phyloP scores from a whole-genome alignment of 1,140 invertebrate species.

The Calephelis virginiensis region DNA sequence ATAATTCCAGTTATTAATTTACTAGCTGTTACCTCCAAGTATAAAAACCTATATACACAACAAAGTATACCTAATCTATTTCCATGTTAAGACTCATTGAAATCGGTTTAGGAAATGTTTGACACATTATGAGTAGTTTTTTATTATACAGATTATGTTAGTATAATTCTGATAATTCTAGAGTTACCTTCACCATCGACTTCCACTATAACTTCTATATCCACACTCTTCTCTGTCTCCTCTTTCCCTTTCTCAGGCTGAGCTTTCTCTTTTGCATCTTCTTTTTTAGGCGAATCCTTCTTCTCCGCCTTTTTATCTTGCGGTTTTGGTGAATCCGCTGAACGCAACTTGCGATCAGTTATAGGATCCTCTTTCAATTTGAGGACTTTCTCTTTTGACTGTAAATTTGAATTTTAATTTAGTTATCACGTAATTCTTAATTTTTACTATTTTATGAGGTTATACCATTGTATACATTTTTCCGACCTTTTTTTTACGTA shows the following conservation, averaged over 20 bases:
- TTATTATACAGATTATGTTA: not conserved
- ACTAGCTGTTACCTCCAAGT: too few species aligned
- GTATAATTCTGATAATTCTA: constrained; percentile 24
- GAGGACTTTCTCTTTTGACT: constrained; percentile 65
- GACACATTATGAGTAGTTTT: too few species aligned
- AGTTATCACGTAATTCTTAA: too few species aligned
- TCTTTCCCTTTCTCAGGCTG: constrained; percentile 22
- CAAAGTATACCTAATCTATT: too few species aligned
- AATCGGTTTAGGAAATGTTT: too few species aligned
- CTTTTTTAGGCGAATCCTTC: constrained; percentile 29
- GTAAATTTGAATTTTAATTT: constrained; percentile 18
- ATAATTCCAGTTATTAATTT: too few species aligned
- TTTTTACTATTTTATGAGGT: too few species aligned
- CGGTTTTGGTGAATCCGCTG: constrained; percentile 52
- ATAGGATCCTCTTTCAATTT: constrained; percentile 58
- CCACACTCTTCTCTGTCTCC: constrained; percentile 22
- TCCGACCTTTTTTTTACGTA: too few species aligned
- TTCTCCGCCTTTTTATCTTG: constrained; percentile 38
- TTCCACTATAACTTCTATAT: constrained; percentile 24
- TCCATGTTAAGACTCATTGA: too few species aligned
- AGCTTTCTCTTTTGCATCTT: constrained; percentile 25
- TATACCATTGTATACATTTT: too few species aligned
- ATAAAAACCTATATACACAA: too few species aligned
- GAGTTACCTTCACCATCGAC: constrained; percentile 28
- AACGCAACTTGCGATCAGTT: constrained; percentile 54